Evolutionary conservation across 2,888 invertebrate species (phyloP).

Genomic region (Rhimphoctona megacephalus): DNA sequence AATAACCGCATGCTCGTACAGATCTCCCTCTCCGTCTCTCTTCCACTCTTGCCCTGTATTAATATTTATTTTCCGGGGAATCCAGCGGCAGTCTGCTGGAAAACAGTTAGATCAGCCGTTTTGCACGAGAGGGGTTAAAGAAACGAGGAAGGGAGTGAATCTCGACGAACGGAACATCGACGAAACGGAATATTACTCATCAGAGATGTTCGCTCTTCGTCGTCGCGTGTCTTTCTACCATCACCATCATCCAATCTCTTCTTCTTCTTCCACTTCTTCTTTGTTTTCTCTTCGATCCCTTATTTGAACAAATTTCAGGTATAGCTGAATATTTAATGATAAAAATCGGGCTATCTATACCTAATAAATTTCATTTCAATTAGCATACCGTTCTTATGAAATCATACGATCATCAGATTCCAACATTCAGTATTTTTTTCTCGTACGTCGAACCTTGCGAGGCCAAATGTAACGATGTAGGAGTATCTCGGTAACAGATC

Average conservation of each 20-base stretch:
- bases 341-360: not conserved
- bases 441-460: not conserved
- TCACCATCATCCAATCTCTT: slow-evolving; percentile 21
- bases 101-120: slow-evolving; percentile 62
- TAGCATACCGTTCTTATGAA: not conserved
- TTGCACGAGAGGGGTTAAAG: slow-evolving; percentile 13
- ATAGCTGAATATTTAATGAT: not conserved
- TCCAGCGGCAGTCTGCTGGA: slow-evolving; percentile 15
- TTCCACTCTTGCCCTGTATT: slow-evolving; percentile 49
- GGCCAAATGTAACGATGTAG: not conserved
- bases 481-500: not conserved
- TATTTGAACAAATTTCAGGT: not conserved
- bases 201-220: slow-evolving; percentile 30
- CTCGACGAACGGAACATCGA: slow-evolving; percentile 27
- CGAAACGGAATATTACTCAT: slow-evolving; percentile 14
- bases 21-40: slow-evolving; percentile 6
- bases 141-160: slow-evolving; percentile 37
- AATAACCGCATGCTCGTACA: slow-evolving; percentile 15
- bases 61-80: slow-evolving; percentile 63
- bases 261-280: slow-evolving; percentile 15
- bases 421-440: not conserved
- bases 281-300: not conserved
- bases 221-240: slow-evolving; percentile 24
- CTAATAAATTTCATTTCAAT: not conserved
- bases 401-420: not conserved